phyloP scores from a whole-genome alignment of 2,113 vertebrate species.

The Psittacula cyanocephala region DNA sequence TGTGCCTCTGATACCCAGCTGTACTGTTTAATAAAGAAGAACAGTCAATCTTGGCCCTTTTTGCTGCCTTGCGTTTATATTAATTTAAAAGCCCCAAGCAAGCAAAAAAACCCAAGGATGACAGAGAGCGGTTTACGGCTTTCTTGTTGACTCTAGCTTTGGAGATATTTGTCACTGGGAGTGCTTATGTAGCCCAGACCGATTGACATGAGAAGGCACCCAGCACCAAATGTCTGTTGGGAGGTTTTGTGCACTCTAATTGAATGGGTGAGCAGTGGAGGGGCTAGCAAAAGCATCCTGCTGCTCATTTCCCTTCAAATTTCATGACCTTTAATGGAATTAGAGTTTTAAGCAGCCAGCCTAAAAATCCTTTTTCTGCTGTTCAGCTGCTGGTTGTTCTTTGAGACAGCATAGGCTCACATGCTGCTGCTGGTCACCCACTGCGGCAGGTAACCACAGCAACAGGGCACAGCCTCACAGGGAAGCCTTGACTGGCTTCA shows the following conservation, averaged over 20 bases:
- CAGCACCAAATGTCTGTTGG: neutral
- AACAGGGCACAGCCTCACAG: neutral
- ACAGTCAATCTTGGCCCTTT: neutral
- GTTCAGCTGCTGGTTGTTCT: neutral
- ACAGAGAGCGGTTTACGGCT: neutral
- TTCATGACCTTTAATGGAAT: neutral
- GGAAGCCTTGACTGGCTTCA: rapidly evolving
- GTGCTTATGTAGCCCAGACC: neutral
- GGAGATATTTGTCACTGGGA: neutral
- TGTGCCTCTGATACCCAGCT: slow-evolving; percentile 25
- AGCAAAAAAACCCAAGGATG: neutral
- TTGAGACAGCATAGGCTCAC: neutral
- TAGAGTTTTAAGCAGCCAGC: neutral
- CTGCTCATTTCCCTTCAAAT: neutral
- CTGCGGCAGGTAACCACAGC: neutral
- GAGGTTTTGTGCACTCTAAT: neutral
- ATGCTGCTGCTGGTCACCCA: neutral
- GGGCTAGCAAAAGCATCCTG: neutral
- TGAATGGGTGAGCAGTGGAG: neutral
- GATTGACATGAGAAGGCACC: neutral
- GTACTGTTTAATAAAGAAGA: slow-evolving; percentile 51
- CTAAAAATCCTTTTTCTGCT: neutral
- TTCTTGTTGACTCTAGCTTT: neutral
- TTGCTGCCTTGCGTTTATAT: neutral
- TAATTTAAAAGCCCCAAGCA: neutral